Evolutionary conservation across 2,113 vertebrate genomes (phyloP), one percentile per base, ranked within the genome.

Genomic region (Neofelis nebulosa): DNA sequence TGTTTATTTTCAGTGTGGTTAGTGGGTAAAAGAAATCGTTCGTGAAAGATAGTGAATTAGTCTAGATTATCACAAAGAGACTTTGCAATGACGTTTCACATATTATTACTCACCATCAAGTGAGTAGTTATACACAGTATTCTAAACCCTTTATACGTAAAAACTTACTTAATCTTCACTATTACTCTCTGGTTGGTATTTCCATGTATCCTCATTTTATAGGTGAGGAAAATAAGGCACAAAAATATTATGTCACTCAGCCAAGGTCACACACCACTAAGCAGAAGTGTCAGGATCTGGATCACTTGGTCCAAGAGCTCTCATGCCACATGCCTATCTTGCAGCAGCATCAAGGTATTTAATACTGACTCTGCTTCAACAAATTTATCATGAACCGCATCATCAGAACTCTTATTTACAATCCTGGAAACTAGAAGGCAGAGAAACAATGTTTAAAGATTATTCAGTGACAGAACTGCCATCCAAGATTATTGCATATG

Each of bases 291-390:
- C n/a, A 0, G 1, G 4, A 63, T 38, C 27, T 65, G 63, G 55
- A 27, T 19, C n/a, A 68, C 7, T 25, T 9, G 68, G 45, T 36
- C 5, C n/a, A 18, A 16, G 38, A 68, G 12, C 27, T 52, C 7
- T 7, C 10, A 0, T 1, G 36, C 18, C 12, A 21, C 5, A 3
- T 11, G 1, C 7, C 38, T 15, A 10, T 29, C 16, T 14, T 65
- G 38, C 1, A 3, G 1, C 36, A 19, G 2, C 12, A 8, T 13
- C 7, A 1, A 48, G 19, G 15, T 66, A 31, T 61, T 68, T 76
- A 33, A 57, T 52, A 19, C 31, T 36, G 71, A n/a, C 45, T 50
- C 0, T 57, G 14, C 36, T 52, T 69, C 29, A 8, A 33, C 33
- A 52, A 50, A 57, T 14, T 45, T 55, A 48, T 31, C 79, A 10